phyloP scores from a whole-genome alignment of 2,797 vertebrate species.

The Typhlichthys eigenmanni region DNA sequence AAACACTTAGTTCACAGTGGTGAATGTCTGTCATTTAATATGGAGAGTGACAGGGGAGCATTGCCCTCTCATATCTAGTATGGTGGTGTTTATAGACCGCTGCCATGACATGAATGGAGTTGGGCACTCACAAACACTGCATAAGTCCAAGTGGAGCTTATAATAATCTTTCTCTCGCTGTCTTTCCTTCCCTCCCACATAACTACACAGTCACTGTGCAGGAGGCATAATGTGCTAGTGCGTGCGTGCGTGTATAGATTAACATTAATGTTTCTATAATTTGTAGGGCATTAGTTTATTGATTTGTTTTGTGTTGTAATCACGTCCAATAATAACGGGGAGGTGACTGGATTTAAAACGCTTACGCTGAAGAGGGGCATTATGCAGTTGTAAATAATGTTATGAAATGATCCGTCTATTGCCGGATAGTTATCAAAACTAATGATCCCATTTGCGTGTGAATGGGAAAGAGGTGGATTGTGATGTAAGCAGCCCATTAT shows the following conservation, averaged over 20 bases:
- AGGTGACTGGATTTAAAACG: constrained; percentile 40
- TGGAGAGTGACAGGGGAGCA: constrained; percentile 41
- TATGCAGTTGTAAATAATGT: constrained; percentile 51
- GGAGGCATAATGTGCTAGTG: constrained; percentile 16
- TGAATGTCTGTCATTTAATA: constrained; percentile 51
- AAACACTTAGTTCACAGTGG: constrained; percentile 61
- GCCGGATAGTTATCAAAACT: constrained; percentile 69
- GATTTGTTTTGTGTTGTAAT: constrained; percentile 58
- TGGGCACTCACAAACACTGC: constrained; percentile 22
- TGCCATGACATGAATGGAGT: constrained; percentile 42
- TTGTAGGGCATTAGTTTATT: constrained; percentile 41
- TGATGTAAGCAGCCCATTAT: constrained; percentile 67
- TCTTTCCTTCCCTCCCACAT: constrained; percentile 8
- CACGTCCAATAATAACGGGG: constrained; percentile 50
- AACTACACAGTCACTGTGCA: background rate
- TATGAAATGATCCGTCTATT: constrained; percentile 63
- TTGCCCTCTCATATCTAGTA: constrained; percentile 29
- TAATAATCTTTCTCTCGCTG: background rate
- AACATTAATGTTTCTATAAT: constrained; percentile 45
- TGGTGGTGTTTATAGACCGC: constrained; percentile 43
- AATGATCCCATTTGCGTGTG: constrained; percentile 70
- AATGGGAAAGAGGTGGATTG: constrained; percentile 60
- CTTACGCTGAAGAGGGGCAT: constrained; percentile 49
- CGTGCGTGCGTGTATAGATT: constrained; percentile 28
- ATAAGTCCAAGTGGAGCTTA: constrained; percentile 3